Conservation (phyloP, 2,797 vertebrate species). For the Leontopithecus rosalia region DNA sequence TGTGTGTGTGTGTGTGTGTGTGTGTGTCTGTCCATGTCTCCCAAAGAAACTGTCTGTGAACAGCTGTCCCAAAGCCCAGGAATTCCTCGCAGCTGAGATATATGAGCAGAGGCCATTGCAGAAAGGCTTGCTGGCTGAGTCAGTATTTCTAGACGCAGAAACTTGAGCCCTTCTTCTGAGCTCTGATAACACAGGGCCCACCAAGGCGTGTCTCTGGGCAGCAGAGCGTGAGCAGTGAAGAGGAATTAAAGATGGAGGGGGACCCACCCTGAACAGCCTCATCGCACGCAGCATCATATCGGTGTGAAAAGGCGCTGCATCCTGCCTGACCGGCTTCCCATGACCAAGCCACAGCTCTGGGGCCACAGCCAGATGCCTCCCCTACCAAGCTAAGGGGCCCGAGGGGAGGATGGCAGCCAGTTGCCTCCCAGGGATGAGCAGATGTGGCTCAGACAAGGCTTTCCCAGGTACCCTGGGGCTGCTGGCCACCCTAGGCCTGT, state of each 20-base stretch:
- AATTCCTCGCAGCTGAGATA: rapidly evolving
- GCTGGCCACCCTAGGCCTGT: background rate
- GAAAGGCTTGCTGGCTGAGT: background rate
- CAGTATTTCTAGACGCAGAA: slow-evolving; percentile 44
- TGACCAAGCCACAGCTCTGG: slow-evolving; percentile 59
- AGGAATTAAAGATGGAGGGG: background rate
- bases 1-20: too few species aligned
- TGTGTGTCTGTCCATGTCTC: rapidly evolving
- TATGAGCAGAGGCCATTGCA: slow-evolving; percentile 5
- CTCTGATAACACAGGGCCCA: slow-evolving; percentile 13
- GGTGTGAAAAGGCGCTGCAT: slow-evolving; percentile 67
- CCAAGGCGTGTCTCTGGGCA: slow-evolving; percentile 7
- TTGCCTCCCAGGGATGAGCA: background rate
- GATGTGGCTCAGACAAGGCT: background rate
- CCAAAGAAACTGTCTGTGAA: background rate
- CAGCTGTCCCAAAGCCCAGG: background rate
- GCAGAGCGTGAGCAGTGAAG: slow-evolving; percentile 21
- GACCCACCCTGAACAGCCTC: slow-evolving; percentile 49
- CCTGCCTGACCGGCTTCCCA: slow-evolving; percentile 70
- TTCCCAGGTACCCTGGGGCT: background rate
- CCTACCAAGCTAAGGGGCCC: background rate
- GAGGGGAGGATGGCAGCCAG: too few species aligned
- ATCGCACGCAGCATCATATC: slow-evolving; percentile 72
- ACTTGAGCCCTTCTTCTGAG: background rate
- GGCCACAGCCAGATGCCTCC: background rate